Percentiles rank a stretch among this genome's conserved stretches.
Conservation (phyloP, 2,888 invertebrate species). For the Harpalus rubripes region DNA sequence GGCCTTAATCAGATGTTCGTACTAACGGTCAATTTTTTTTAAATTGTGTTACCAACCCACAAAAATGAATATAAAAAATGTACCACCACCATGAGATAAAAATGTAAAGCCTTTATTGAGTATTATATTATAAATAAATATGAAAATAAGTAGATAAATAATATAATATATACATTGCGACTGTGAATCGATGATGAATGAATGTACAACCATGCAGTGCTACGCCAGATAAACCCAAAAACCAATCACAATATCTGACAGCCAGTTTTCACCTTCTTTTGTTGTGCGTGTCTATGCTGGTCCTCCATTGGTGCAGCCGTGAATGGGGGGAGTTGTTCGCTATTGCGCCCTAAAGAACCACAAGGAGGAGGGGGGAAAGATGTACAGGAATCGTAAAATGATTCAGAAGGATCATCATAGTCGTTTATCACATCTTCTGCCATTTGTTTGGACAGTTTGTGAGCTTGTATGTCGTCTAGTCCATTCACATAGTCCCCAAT, state of each 20-base stretch:
- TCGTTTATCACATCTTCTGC: constrained; percentile 71
- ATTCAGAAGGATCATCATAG: constrained; percentile 23
- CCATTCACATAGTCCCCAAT: constrained; percentile 28
- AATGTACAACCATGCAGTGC: constrained; percentile 50
- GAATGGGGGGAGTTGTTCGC: constrained; percentile 38
- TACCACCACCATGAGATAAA: constrained; percentile 44
- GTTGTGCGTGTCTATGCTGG: constrained; percentile 69
- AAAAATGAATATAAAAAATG: constrained; percentile 18
- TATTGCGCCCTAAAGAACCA: constrained; percentile 29
- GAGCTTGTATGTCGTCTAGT: constrained; percentile 69
- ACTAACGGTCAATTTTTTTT: too few relatives aligned
- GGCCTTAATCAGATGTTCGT: too few relatives aligned
- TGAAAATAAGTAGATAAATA: constrained; percentile 30
- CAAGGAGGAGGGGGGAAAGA: constrained; percentile 20
- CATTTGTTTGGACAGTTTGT: constrained; percentile 72
- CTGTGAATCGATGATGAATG: constrained; percentile 33
- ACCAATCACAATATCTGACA: constrained; percentile 70
- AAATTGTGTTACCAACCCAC: constrained; percentile 21
- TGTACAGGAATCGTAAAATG: constrained; percentile 9
- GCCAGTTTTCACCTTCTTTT: constrained; percentile 77
- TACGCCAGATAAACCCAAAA: constrained; percentile 50
- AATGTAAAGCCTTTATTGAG: constrained; percentile 45
- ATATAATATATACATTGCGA: constrained; percentile 47
- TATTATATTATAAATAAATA: constrained; percentile 52
- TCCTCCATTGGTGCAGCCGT: constrained; percentile 44